These are phyloP conservation scores for Hirudinaria manillensis DNA, from an alignment of 2,888 invertebrate species.

Conservation along the genomic window DNA sequence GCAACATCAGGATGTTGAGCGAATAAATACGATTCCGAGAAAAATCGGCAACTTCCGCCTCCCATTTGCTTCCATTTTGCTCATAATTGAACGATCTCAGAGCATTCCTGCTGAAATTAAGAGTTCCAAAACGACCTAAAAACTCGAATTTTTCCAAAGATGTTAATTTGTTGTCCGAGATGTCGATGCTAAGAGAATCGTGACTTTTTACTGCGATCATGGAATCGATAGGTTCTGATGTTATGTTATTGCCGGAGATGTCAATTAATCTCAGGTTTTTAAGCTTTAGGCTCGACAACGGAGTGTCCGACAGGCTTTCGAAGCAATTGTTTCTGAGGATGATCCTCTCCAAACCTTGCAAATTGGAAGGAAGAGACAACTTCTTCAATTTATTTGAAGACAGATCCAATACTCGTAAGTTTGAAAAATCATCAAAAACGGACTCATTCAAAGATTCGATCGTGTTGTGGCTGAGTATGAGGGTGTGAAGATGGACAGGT, in stretches of 20 bases:
- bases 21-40: neutral
- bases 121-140: neutral
- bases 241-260: neutral
- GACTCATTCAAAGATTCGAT: too few relatives aligned
- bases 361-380: too few relatives aligned
- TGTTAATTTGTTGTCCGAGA: neutral
- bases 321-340: neutral
- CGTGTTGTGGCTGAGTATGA: too few relatives aligned
- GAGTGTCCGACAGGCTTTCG: neutral
- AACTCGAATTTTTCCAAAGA: neutral
- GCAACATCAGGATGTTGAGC: too few relatives aligned
- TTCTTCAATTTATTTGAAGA: too few relatives aligned
- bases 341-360: too few relatives aligned
- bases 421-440: too few relatives aligned
- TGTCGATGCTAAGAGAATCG: conserved; percentile 6
- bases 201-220: neutral
- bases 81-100: neutral
- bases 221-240: neutral
- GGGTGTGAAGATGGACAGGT: too few relatives aligned
- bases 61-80: neutral
- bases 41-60: neutral
- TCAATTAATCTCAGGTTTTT: conserved; percentile 2
- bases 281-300: neutral
- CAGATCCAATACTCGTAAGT: too few relatives aligned
- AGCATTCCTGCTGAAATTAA: neutral